These are phyloP conservation scores for Recurvirostra avosetta DNA, from an alignment of 2,113 vertebrate species.

Conservation along the genomic window DNA sequence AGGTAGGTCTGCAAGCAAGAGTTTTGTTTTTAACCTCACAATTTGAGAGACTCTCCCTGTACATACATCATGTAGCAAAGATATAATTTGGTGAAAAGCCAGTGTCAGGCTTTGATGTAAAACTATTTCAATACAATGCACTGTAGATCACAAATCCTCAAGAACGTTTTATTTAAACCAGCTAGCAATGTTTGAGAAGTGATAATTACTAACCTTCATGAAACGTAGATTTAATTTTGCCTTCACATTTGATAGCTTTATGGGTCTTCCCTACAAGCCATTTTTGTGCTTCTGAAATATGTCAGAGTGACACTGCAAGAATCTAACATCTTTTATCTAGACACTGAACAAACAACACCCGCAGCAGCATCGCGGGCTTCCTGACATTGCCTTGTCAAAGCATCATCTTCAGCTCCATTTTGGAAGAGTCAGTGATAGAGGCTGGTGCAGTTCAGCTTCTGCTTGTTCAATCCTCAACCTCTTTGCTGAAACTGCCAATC, in stretches of 20 bases:
- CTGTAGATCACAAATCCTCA: neutral
- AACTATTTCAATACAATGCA: neutral
- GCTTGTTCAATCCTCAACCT: neutral
- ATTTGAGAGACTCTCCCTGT: neutral
- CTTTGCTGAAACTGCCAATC: neutral
- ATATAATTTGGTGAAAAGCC: conserved; percentile 17
- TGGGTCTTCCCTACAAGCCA: neutral
- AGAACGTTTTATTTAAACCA: conserved; percentile 3
- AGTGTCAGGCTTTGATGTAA: neutral
- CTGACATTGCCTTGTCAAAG: neutral
- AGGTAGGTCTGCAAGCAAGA: neutral
- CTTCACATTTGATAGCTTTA: neutral
- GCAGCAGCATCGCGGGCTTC: neutral
- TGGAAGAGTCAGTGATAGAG: neutral
- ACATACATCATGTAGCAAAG: neutral
- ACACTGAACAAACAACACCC: neutral
- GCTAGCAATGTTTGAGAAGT: neutral
- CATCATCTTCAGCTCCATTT: neutral
- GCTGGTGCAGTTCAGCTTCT: neutral
- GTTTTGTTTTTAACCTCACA: conserved; percentile 26
- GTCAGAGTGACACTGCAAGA: neutral
- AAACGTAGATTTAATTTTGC: conserved; percentile 41
- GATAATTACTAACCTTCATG: conserved; percentile 5
- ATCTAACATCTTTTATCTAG: neutral
- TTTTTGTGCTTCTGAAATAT: conserved; percentile 14